Base-by-base conservation (phyloP, 2,797 vertebrate species). In the Gambelia wislizenii region DNA sequence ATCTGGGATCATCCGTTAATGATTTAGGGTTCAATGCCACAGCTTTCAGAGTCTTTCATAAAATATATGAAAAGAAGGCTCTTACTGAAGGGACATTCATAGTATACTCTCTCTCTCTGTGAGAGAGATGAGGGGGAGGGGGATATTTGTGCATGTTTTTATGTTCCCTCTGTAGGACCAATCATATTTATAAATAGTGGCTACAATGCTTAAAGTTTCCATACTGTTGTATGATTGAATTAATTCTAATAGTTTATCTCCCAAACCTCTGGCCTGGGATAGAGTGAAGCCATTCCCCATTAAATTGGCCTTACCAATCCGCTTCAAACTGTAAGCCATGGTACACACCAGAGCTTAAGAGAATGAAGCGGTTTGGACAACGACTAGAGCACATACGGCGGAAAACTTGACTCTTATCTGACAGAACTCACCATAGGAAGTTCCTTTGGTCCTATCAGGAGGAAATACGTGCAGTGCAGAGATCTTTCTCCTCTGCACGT, bases 11-110 rank as follows among this genome's bases (percentile, higher is more conserved):
- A 69, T 72, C 44, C 70, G 4, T 78, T 84, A 7, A 25, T 0
- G 0, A 80, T 93, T 87, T 76, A 77, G 56, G 1, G 14, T 33
- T 88, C 76, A 80, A 86, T 80, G 80, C 2, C 2, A 82, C 13
- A 88, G 0, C 86, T 79, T 84, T 92, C 86, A 86, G 39, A n/a
- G 64, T 75, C 47, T 69, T 89, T 79, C 49, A 78, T 85, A 33
- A 22, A 82, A 59, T n/a, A 81, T 18, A 80, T 74, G 33, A 18
- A 44, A 59, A 69, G 67, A 39, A 72, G 30, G 27, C 6, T 76
- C 76, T 79, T 36, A 72, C 54, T 49, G n/a, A 77, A 92, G 16
- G 14, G 5, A 36, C 49, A 72, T 86, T 85, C 76, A 75, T 33
- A 83, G 61, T 64, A 42, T 54, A 0, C 7, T 72, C 36, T 54